Conservation (phyloP, 1,140 invertebrate genomes). For the Drosophila serrata region DNA sequence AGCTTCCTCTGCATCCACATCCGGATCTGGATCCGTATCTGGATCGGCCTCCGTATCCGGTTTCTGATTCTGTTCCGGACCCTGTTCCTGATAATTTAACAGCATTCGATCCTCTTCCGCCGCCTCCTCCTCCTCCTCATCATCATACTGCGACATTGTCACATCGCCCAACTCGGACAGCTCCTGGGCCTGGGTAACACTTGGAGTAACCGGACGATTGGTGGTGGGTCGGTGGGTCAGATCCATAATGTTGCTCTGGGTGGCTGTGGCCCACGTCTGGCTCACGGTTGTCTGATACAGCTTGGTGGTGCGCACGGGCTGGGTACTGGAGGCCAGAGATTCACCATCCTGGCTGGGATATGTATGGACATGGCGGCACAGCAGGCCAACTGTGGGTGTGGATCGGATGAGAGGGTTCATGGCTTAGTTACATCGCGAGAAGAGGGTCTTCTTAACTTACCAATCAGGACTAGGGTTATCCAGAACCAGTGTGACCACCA, state of each 20-base stretch:
- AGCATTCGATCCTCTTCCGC: conserved; percentile 1
- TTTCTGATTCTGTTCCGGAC: conserved; percentile 1
- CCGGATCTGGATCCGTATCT: not conserved
- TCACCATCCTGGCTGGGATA: conserved; percentile 74
- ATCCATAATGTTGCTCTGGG: conserved; percentile 66
- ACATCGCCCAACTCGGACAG: conserved; percentile 16
- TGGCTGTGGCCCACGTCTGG: conserved; percentile 62
- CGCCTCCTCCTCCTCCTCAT: not conserved
- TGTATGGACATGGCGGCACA: conserved; percentile 67
- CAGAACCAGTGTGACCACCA: conserved; percentile 91
- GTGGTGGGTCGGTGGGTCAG: conserved; percentile 53
- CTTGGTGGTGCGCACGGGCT: conserved; percentile 60
- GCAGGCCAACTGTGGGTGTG: conserved; percentile 48
- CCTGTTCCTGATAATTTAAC: conserved; percentile 8
- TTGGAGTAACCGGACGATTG: conserved; percentile 13
- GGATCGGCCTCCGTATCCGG: conserved; percentile 5
- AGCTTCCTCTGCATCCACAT: conserved; percentile 18
- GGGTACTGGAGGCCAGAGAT: conserved; percentile 16
- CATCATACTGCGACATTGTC: conserved; percentile 3
- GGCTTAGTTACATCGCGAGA: fast-evolving
- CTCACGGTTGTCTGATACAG: conserved; percentile 73
- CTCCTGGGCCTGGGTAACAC: conserved; percentile 7
- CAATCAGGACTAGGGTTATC: conserved; percentile 86
- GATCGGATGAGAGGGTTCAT: not conserved
- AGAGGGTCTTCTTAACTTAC: conserved; percentile 28